Evolutionary conservation across 2,888 invertebrate genomes (phyloP), one percentile per base, ranked within the genome.

Genomic region (Caenorhabditis afra): DNA sequence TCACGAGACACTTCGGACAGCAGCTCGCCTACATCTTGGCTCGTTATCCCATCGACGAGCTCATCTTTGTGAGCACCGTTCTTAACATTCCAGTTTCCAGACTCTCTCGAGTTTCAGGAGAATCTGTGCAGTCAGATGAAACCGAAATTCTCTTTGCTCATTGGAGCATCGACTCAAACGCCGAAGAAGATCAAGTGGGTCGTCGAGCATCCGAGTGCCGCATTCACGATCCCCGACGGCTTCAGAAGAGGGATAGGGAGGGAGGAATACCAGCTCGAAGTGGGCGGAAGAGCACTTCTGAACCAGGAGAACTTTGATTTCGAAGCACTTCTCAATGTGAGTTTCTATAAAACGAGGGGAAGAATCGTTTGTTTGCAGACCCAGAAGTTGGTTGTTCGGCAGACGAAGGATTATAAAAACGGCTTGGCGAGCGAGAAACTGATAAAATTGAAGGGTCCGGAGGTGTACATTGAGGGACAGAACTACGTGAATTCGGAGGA

Each of bases 121-220:
- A 79, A 79, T 14, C 64, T 73, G 8, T 79, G 79, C 45, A 67
- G 62, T 22, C 79, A 79, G 57, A 79, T 79, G 79, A 79, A 79
- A 20, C 79, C 73, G 1, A 79, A 79, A 23, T 79, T 79, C 64
- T 79, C 79, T 0, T 10, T 23, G 2, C 41, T 78, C n/a, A 49
- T 78, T 5, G 22, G 29, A 1, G 18, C 59, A 1, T 57, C 79
- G 0, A 52, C 49, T 41, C 73, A 73, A 23, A 52, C 37, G 11
- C 73, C 73, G 11, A 49, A 35, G 37, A 57, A 58, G n/a, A 64
- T 79, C 45, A 67, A 58, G 39, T 79, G 73, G 67, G 35, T 79
- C 8, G 57, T 79, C 5, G 73, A 79, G 29, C 79, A 79, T 58
- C 79, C 79, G 20, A 62, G 47, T 41, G 66, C 73, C 10, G 49